A percentile compares a stretch with the other conserved stretches of the same genome.
These are phyloP conservation scores for Oxystoma pomonae DNA, from an alignment of 2,888 invertebrate genomes.

Conservation along the genomic window DNA sequence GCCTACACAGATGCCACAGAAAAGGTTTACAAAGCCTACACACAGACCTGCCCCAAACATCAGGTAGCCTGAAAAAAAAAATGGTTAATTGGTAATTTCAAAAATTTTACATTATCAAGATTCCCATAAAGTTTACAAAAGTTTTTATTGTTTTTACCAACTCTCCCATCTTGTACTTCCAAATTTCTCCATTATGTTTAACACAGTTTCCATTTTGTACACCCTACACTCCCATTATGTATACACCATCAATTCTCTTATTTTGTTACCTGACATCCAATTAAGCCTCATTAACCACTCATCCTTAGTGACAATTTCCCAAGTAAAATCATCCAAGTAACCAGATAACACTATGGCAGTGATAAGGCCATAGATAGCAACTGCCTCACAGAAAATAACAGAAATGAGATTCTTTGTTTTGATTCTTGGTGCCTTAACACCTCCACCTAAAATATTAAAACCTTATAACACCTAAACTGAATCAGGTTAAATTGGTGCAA, in stretches of 20 bases:
- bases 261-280: conserved; percentile 58
- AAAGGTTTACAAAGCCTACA: conserved; percentile 93
- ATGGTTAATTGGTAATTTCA: too few species aligned
- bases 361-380: conserved; percentile 98
- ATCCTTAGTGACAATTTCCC: conserved; percentile 44
- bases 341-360: conserved; percentile 96
- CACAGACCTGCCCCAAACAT: conserved; percentile 96
- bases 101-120: too few species aligned
- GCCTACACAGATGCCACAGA: conserved; percentile 96
- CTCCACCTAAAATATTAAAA: conserved; percentile 84
- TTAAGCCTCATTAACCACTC: conserved; percentile 57
- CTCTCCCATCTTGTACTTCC: too few species aligned
- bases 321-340: conserved; percentile 54
- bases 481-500: too few species aligned
- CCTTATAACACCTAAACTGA: too few species aligned
- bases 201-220: too few species aligned
- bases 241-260: too few species aligned
- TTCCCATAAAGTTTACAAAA: too few species aligned
- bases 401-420: conserved; percentile 99
- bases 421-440: conserved; percentile 97
- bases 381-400: conserved; percentile 99
- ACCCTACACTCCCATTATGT: too few species aligned
- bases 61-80: conserved; percentile 69
- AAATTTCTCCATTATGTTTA: too few species aligned
- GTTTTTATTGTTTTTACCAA: too few species aligned